These are phyloP conservation scores for Gulo gulo DNA, from an alignment of 2,113 vertebrate species.

Conservation along the genomic window DNA sequence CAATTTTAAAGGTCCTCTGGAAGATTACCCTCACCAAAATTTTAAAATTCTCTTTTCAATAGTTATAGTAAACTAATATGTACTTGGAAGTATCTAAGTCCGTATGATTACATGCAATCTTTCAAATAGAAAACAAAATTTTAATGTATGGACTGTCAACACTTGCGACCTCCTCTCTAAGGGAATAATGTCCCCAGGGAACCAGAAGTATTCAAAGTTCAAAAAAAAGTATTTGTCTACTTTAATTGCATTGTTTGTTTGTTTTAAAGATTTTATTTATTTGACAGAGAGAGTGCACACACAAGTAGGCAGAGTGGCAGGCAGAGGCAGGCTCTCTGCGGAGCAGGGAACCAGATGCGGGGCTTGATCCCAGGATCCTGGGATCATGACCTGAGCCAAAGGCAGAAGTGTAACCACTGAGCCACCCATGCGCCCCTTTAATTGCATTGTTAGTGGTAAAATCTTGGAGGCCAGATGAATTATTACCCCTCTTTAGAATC, in stretches of 20 bases:
- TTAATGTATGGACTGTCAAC: background rate
- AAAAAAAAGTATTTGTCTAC: background rate
- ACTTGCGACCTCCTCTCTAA: background rate
- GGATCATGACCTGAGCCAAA: too few relatives aligned
- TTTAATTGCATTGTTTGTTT: background rate
- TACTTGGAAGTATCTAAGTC: background rate
- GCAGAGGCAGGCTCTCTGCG: too few relatives aligned
- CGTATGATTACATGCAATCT: background rate
- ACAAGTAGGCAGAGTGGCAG: too few relatives aligned
- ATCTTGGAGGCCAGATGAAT: background rate
- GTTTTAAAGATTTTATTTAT: too few relatives aligned
- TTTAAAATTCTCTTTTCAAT: background rate
- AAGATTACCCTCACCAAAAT: background rate
- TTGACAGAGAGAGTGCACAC: too few relatives aligned
- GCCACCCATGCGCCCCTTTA: background rate
- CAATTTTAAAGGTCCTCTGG: too few relatives aligned
- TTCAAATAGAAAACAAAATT: slow-evolving; percentile 22
- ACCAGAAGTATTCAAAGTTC: background rate
- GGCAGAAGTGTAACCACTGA: too few relatives aligned
- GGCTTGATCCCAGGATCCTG: too few relatives aligned
- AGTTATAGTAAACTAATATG: background rate
- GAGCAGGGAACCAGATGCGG: too few relatives aligned
- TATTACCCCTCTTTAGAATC: background rate
- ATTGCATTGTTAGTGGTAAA: background rate
- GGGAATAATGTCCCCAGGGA: background rate